Evolutionary conservation across 1,140 invertebrate genomes (phyloP), one percentile per base, ranked within the genome.

Genomic region (Nixonia krombeini): DNA sequence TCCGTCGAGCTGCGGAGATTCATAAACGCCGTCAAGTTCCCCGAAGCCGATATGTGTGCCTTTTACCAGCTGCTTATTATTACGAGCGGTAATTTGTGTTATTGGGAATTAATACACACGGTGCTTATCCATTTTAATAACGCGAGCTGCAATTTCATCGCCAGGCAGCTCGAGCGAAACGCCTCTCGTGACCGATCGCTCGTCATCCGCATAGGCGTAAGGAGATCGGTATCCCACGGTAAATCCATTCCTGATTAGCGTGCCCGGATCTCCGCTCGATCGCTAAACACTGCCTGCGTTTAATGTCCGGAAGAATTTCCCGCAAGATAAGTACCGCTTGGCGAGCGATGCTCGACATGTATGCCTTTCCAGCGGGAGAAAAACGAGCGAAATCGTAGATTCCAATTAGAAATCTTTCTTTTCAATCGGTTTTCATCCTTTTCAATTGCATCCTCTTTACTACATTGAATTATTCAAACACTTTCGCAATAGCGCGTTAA

Each of bases 221-320:
- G 25, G 40, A 45, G 37, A 68, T 57, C 65, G 65, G 65, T 62
- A 68, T 68, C 65, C 65, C 65, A 68, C 65, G 65, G 52, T 62
- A 62, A 52, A 29, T 42, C 46, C 46, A 15, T 33, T 57, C 57
- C 35, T 47, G 57, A 68, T 68, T 62, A 61, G 57, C 57, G 12
- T 53, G 52, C 37, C 41, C 51, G 38, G 40, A 62, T 68, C n/a
- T 61, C 56, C 52, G 51, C 52, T 47, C 46, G 45, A 41, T 21
- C 56, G 64, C 64, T 68, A 68, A 61, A 57, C 51, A 61, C 52
- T 28, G 57, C 35, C 37, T 55, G 46, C 51, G 64, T 68, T 68
- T 68, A 57, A 68, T 47, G 65, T 62, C 57, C 65, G 52, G 57
- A 61, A 68, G 64, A 61, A 61, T 68, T 46, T 47, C 41, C 35